Evolutionary conservation across 2,888 invertebrate species (phyloP), one percentile per base, ranked within the genome.

Genomic region (Entomobrya proxima): DNA sequence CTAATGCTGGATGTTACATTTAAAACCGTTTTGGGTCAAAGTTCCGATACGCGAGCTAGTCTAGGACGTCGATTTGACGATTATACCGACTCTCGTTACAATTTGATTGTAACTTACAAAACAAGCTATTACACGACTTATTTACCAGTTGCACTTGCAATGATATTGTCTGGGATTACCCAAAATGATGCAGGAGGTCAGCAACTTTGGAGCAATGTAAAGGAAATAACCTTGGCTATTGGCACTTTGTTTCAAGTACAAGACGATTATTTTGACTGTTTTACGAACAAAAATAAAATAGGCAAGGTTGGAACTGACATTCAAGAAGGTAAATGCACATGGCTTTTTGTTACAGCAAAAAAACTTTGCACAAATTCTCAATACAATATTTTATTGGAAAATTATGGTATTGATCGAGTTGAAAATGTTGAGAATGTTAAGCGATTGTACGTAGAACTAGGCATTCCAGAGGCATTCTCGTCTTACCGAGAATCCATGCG

Each of bases 241-340:
- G 99, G 99, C 40, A 96, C 97, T 91, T 97, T 97, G 91, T 99
- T 96, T 92, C 99, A 99, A 94, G 96, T 97, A 55, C 97, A 50
- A 15, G n/a, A 50, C n/a, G 50, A 50, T n/a, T 7, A 15, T 50
- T 50, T 50, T 7, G 55, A 55, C 91, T 97, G 96, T 91, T 99
- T 95, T 91, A 98, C 98, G 0, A 95, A 97, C 91, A 94, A 96
- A 21, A 93, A 94, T 6, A 93, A 96, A 2, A 98, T 95, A 0
- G 99, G 98, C 7, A 99, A 98, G 93, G 93, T 94, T 44, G 97
- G 97, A 44, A 96, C 95, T 0, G 98, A 99, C 91, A 98, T 99
- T 90, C 94, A 95, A 92, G 97, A 98, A 90, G 98, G 98, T 37
- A 99, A 98, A 92, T 98, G 98, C 92, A 95, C 97, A 0, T 99